These are phyloP conservation scores for Babyrousa celebensis DNA, from an alignment of 2,797 vertebrate species.

Conservation along the genomic window DNA sequence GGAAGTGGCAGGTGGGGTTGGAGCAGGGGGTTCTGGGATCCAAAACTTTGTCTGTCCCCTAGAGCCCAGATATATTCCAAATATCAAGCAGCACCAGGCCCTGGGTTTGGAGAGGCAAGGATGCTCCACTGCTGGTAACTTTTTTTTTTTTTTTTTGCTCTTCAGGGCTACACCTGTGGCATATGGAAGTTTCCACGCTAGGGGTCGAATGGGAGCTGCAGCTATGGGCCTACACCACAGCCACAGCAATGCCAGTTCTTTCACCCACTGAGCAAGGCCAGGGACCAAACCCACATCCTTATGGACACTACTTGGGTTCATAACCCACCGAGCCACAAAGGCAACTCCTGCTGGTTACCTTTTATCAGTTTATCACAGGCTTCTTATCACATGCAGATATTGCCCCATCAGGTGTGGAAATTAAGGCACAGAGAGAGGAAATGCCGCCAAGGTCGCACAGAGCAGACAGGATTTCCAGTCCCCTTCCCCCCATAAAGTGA, in stretches of 20 bases:
- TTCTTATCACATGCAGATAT: neutral
- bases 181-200: no score
- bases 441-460: neutral
- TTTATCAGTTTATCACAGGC: neutral
- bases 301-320: no score
- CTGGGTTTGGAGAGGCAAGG: neutral
- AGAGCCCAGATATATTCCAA: neutral
- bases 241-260: no score
- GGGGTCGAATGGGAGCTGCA: no score
- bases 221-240: no score
- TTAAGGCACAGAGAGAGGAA: neutral
- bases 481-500: neutral
- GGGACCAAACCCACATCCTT: no score
- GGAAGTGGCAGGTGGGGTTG: neutral
- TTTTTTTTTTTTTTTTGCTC: no score
- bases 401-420: neutral
- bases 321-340: no score
- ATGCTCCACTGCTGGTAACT: fast-evolving
- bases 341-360: no score
- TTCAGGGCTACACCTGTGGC: no score
- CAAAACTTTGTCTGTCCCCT: neutral
- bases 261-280: no score
- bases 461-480: neutral
- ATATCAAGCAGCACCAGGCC: neutral
- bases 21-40: neutral